These are phyloP conservation scores for Pyrochroa serraticornis DNA, from an alignment of 2,888 invertebrate species.

Conservation along the genomic window DNA sequence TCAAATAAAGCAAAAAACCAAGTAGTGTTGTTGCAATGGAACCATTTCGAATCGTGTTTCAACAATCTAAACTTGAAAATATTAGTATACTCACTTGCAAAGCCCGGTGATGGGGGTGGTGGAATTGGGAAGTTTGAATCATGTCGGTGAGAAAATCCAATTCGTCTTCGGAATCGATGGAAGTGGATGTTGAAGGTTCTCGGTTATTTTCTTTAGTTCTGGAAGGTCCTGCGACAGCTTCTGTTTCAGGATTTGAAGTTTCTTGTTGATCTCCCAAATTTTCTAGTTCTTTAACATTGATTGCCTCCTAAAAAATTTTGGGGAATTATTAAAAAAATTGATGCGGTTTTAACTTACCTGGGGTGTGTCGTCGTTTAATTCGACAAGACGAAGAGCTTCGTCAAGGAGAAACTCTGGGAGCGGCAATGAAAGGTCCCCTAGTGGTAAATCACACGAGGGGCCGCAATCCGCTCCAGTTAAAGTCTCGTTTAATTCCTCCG, in stretches of 20 bases:
- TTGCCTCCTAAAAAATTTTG: slow-evolving; percentile 41
- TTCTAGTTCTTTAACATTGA: slow-evolving; percentile 50
- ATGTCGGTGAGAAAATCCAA: slow-evolving; percentile 63
- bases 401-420: slow-evolving; percentile 71
- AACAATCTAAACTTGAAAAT: background rate
- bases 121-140: slow-evolving; percentile 70
- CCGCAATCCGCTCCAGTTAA: slow-evolving; percentile 49
- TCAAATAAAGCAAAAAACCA: slow-evolving; percentile 18
- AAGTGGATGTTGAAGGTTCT: slow-evolving; percentile 25
- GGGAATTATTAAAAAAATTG: background rate
- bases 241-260: slow-evolving; percentile 22
- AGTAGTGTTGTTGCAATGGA: slow-evolving; percentile 13
- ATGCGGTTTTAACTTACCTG: slow-evolving; percentile 52
- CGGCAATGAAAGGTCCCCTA: slow-evolving; percentile 62
- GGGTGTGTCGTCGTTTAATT: slow-evolving; percentile 67
- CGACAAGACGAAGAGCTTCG: slow-evolving; percentile 76
- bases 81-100: slow-evolving; percentile 67
- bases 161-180: slow-evolving; percentile 56
- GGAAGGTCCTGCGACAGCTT: slow-evolving; percentile 44
- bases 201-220: slow-evolving; percentile 33
- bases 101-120: slow-evolving; percentile 67
- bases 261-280: slow-evolving; percentile 36
- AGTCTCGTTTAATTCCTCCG: slow-evolving; percentile 47
- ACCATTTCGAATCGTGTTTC: slow-evolving; percentile 6
- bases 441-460: slow-evolving; percentile 63